Evolutionary conservation across 2,888 invertebrate genomes (phyloP).

Genomic region (Bembecia ichneumoniformis): DNA sequence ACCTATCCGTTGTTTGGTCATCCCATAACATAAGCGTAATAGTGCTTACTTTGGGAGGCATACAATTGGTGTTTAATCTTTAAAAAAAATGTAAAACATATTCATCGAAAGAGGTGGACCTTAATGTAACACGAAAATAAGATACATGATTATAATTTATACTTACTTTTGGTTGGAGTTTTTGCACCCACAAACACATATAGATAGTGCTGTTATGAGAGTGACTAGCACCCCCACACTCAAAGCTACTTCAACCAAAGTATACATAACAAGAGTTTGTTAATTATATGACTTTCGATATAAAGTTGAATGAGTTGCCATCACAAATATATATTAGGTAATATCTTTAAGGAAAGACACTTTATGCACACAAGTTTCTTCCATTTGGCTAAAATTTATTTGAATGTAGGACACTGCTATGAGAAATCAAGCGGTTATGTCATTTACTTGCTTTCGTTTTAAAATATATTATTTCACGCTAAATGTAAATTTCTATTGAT

Average conservation of each 20-base stretch:
- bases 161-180: conserved; percentile 82
- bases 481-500: background rate
- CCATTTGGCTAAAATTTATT: conserved; percentile 55
- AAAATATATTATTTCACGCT: background rate
- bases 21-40: no score
- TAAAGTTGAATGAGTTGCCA: conserved; percentile 31
- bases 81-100: no score
- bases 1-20: no score
- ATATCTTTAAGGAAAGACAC: conserved; percentile 47
- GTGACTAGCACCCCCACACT: conserved; percentile 58
- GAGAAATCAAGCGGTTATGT: background rate
- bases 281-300: conserved; percentile 26
- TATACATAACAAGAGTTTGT: conserved; percentile 58
- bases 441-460: background rate
- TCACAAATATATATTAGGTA: conserved; percentile 39
- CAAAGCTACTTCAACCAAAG: conserved; percentile 53
- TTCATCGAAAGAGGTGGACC: no score
- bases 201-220: conserved; percentile 69
- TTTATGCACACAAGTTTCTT: conserved; percentile 52
- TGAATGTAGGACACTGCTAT: conserved; percentile 55
- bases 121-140: no score
- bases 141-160: background rate
- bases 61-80: no score
- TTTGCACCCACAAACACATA: conserved; percentile 82
- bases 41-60: no score